Conservation (phyloP, 2,113 vertebrate species). For the Bos indicus region DNA sequence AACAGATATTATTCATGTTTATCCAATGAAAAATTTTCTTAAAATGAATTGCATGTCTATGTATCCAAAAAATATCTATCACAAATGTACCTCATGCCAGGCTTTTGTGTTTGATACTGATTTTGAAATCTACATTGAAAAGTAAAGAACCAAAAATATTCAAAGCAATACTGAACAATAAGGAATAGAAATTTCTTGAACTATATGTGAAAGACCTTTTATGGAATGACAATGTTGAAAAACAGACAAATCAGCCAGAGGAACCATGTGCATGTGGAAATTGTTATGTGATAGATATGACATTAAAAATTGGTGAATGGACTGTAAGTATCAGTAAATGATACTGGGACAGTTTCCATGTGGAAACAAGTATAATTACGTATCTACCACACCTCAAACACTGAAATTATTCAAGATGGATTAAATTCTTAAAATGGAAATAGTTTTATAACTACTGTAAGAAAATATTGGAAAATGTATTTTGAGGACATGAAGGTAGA, state of each 20-base stretch:
- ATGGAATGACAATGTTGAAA: neutral
- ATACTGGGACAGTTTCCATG: neutral
- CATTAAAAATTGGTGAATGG: neutral
- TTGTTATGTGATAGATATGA: neutral
- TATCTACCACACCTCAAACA: neutral
- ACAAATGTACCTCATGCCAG: neutral
- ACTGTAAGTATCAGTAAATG: neutral
- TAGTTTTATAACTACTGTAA: neutral
- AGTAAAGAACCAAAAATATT: neutral
- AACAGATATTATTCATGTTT: neutral
- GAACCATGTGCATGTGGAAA: neutral
- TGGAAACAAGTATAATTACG: neutral
- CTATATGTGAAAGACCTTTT: neutral
- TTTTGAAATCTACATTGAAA: conserved; percentile 15
- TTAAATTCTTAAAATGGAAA: neutral
- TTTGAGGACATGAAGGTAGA: neutral
- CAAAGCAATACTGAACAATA: neutral
- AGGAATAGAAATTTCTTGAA: neutral
- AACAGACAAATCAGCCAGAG: neutral
- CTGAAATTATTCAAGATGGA: neutral
- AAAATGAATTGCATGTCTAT: neutral
- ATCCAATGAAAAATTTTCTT: neutral
- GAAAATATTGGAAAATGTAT: neutral
- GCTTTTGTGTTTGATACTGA: neutral
- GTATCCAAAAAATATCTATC: neutral